Evolutionary conservation across 2,113 vertebrate species (phyloP), one percentile per base, ranked within the genome.

Genomic region (Rhea americana): DNA sequence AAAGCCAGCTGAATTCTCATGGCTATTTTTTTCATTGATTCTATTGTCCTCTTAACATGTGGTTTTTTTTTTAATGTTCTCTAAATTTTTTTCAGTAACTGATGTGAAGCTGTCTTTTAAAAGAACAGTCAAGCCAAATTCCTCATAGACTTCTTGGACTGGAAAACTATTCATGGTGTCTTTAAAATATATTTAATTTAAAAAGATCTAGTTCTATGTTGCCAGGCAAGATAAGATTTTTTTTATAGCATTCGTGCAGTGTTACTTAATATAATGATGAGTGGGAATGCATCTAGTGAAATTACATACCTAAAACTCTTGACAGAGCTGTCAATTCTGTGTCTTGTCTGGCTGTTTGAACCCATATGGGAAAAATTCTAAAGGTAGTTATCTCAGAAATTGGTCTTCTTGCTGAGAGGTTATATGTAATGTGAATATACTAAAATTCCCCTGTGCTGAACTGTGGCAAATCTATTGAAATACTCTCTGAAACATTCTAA

Each of bases 191-290:
- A 14, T 35, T 2, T 59, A 63, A 65, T 51, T 58, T 59, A 50
- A 67, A 89, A 70, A 77, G 7, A 41, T 22, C 8, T 45, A 55
- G 22, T 85, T 24, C 21, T 62, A 0, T 88, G 94, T 91, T 96
- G 61, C 82, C 88, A 93, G 59, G 92, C 80, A 92, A 51, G 48
- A 66, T 5, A 41, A 80, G 62, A 26, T 55, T 55, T 55, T 58
- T 95, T 94, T 95, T 94, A 95, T 90, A 93, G 85, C 61, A 48
- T 90, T 91, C 24, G 87, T 85, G 75, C 83, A 83, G 76, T 80
- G 47, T 90, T 94, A 71, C 92, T 95, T 95, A 94, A 95, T 90
- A 88, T 95, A 94, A 93, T 94, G 70, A 83, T 95, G 85, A 3
- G 51, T 95, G 82, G 88, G 92, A 96, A 84, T 91, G 76, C n/a